A percentile compares a stretch with the other conserved stretches of the same genome.
Evolutionary conservation across 2,888 invertebrate genomes (phyloP).

Genomic region (Archips xylosteana): DNA sequence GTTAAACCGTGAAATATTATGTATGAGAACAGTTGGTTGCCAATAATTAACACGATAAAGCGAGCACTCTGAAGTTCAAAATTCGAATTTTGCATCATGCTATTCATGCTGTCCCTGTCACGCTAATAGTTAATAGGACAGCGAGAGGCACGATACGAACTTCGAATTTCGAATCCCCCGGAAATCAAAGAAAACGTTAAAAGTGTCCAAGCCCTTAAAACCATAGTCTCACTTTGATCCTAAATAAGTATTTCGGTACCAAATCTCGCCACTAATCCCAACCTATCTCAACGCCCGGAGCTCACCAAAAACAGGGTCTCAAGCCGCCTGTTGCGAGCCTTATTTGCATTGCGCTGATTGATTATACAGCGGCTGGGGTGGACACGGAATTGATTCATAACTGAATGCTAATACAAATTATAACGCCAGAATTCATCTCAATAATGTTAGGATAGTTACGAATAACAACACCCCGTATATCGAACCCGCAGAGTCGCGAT

Average conservation of each 20-base stretch:
- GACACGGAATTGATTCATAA: conserved; percentile 75
- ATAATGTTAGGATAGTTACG: conserved; percentile 36
- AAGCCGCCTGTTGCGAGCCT: conserved; percentile 71
- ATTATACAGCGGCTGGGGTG: conserved; percentile 74
- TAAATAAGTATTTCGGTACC: neutral
- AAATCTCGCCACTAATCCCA: neutral
- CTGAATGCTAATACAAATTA: conserved; percentile 71
- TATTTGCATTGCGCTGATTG: conserved; percentile 81
- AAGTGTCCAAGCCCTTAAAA: neutral
- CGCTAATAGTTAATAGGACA: too few relatives aligned
- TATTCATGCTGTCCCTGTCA: too few relatives aligned
- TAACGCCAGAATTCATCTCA: conserved; percentile 56
- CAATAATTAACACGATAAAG: too few relatives aligned
- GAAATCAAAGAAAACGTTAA: neutral
- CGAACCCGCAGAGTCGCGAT: conserved; percentile 16
- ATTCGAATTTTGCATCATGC: neutral
- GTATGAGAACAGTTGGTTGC: too few relatives aligned
- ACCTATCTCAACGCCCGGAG: conserved; percentile 20
- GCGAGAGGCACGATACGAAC: too few relatives aligned
- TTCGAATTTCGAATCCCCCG: too few relatives aligned
- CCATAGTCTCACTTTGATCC: neutral
- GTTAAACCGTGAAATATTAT: too few relatives aligned
- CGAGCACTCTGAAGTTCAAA: neutral
- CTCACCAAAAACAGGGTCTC: conserved; percentile 54
- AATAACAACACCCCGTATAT: neutral